Evolutionary conservation across 2,113 vertebrate species (phyloP), one percentile per base, ranked within the genome.

Genomic region (Corythoichthys intestinalis): DNA sequence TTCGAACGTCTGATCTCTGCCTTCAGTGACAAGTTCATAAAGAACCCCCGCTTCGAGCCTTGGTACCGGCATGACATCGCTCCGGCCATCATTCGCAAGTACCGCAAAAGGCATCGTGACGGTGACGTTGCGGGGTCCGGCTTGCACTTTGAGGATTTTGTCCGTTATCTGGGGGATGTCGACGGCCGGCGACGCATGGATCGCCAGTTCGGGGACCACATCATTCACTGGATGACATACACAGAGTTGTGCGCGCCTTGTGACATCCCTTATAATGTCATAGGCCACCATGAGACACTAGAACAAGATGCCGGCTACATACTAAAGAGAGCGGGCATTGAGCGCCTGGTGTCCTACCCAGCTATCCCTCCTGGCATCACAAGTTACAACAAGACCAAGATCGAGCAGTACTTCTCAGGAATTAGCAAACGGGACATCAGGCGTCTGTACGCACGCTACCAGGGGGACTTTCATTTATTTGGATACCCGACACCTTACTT

Each of bases 51-150:
- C 7, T 98, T 95, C 3, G 97, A 99, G 74, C 97, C 97, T 0
- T 99, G 97, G 97, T 99, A 99, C 86, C 93, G 95, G 80, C 95
- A 97, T 5, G 93, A 95, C 83, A 99, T 99, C 2, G 97, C 97
- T 14, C 97, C 97, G 0, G 93, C 92, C 84, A 98, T 99, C 80
- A 96, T 99, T 69, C 93, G 93, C 2, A 98, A 97, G 59, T 99
- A 98, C 63, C 91, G 96, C 65, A 93, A 84, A 87, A 91, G 91
- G 67, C 95, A 94, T 73, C 92, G 91, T 0, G 57, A 83, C 46
- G 70, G n/a, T 2, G 72, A 80, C 3, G 88, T 88, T 34, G 6
- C 70, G 3, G 89, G 90, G 69, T 87, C 90, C 2, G 97, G 96
- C 54, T 92, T 99, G 70, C 96, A 94, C 75, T 99, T 99, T 9